Conservation (phyloP, 1,140 invertebrate species). For the Euglossa dilemma region DNA sequence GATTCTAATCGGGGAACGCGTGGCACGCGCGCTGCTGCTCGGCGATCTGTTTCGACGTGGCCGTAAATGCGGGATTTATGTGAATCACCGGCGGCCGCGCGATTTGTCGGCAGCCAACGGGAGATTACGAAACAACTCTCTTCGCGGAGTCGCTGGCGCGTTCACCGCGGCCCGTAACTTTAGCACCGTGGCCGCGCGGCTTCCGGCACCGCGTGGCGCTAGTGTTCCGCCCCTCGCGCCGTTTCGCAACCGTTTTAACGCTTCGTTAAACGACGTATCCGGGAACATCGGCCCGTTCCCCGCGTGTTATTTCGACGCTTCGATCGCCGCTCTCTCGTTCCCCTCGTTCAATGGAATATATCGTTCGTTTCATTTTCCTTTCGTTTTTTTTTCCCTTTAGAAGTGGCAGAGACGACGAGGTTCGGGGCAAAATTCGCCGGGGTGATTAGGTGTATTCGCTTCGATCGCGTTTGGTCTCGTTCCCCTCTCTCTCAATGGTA, state of each 20-base stretch:
- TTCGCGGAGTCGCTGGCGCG: conserved; percentile 9
- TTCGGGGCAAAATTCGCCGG: neutral
- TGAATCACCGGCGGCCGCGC: conserved; percentile 40
- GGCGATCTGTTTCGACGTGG: conserved; percentile 55
- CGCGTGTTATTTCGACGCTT: neutral
- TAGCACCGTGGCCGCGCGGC: neutral
- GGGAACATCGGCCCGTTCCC: neutral
- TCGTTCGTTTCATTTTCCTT: neutral
- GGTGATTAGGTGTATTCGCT: no score
- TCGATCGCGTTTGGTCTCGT: no score
- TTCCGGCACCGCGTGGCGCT: neutral
- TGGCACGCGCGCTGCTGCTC: neutral
- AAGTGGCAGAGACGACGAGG: neutral
- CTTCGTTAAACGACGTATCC: neutral
- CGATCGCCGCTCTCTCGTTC: neutral
- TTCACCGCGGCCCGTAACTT: neutral
- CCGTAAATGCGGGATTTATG: conserved; percentile 57
- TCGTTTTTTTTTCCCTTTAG: neutral
- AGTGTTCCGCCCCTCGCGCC: neutral
- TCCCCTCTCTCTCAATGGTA: no score
- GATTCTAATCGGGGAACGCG: conserved; percentile 63
- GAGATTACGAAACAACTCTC: conserved; percentile 27
- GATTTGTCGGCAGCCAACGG: conserved; percentile 35
- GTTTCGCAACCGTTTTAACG: conserved; percentile 12
- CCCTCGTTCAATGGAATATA: no score